Percentiles rank a stretch among this genome's conserved stretches.
Conservation (phyloP, 1,140 invertebrate species). For the Heliconius hermathena region DNA sequence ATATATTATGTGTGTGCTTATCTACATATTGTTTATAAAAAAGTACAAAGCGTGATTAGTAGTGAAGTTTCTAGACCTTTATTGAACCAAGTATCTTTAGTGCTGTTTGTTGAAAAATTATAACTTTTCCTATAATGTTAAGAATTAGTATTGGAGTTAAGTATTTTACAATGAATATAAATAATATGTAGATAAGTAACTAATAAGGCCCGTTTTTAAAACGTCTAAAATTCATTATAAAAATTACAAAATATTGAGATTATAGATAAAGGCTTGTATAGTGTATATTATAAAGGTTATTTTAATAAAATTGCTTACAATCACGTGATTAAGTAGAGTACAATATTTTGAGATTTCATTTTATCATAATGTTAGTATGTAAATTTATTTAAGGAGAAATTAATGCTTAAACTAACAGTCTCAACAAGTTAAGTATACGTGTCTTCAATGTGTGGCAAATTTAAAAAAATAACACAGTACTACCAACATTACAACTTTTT, state of each 20-base stretch:
- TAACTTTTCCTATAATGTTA: neutral
- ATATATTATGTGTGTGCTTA: slow-evolving; percentile 18
- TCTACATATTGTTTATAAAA: slow-evolving; percentile 27
- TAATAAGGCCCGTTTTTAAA: slow-evolving; percentile 10
- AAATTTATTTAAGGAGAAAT: slow-evolving; percentile 37
- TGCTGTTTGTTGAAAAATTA: neutral
- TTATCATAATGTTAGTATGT: slow-evolving; percentile 39
- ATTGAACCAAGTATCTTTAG: neutral
- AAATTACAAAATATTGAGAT: slow-evolving; percentile 31
- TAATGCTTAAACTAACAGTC: slow-evolving; percentile 66
- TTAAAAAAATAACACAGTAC: slow-evolving; percentile 27
- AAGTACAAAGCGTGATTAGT: neutral
- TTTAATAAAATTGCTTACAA: slow-evolving; percentile 30
- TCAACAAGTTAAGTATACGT: slow-evolving; percentile 68
- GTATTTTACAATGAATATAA: neutral
- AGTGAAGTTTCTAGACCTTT: neutral
- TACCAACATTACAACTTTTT: slow-evolving; percentile 14
- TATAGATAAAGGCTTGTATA: slow-evolving; percentile 8
- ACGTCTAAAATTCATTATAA: slow-evolving; percentile 23
- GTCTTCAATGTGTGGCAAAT: slow-evolving; percentile 34
- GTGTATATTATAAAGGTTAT: slow-evolving; percentile 12
- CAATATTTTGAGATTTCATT: slow-evolving; percentile 32
- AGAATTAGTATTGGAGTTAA: neutral
- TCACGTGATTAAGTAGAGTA: slow-evolving; percentile 34
- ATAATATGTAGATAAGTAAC: slow-evolving; percentile 22